These are phyloP conservation scores for Nomada ferruginata DNA, from an alignment of 2,888 invertebrate genomes.

Conservation along the genomic window DNA sequence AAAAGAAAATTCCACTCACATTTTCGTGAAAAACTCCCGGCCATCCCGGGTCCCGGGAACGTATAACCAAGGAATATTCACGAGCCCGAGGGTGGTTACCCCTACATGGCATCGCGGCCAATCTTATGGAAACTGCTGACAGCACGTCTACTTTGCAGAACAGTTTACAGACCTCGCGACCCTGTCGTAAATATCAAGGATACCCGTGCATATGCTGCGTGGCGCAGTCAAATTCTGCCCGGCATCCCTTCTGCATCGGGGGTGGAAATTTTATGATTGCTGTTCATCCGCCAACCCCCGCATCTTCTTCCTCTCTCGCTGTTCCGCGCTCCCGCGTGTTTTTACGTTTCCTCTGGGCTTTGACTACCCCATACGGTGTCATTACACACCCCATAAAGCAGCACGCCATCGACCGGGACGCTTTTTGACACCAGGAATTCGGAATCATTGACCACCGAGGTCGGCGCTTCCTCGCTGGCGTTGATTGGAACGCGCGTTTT, in stretches of 20 bases:
- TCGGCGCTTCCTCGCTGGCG: conserved; percentile 25
- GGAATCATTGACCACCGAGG: conserved; percentile 63
- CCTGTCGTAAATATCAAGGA: conserved; percentile 62
- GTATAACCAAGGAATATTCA: conserved; percentile 45
- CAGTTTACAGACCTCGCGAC: conserved; percentile 69
- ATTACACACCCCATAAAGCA: conserved; percentile 83
- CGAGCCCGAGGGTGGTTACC: conserved; percentile 36
- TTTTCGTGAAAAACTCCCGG: conserved; percentile 9
- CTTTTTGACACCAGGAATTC: conserved; percentile 53
- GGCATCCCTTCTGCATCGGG: conserved; percentile 40
- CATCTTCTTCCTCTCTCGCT: not conserved
- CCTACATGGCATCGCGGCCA: conserved; percentile 45
- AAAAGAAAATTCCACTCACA: conserved; percentile 25
- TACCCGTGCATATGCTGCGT: conserved; percentile 52
- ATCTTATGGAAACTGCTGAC: conserved; percentile 73
- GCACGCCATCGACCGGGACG: conserved; percentile 63
- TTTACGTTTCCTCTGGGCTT: conserved; percentile 83
- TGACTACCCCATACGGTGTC: conserved; percentile 75
- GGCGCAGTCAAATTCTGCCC: conserved; percentile 66
- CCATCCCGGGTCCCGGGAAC: conserved; percentile 2
- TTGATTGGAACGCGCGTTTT: conserved; percentile 6
- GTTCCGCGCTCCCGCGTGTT: conserved; percentile 55
- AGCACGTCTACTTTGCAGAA: conserved; percentile 67
- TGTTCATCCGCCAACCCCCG: conserved; percentile 69
- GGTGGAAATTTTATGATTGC: conserved; percentile 78